Conservation (phyloP, 2,113 vertebrate species). For the Peromyscus maniculatus region DNA sequence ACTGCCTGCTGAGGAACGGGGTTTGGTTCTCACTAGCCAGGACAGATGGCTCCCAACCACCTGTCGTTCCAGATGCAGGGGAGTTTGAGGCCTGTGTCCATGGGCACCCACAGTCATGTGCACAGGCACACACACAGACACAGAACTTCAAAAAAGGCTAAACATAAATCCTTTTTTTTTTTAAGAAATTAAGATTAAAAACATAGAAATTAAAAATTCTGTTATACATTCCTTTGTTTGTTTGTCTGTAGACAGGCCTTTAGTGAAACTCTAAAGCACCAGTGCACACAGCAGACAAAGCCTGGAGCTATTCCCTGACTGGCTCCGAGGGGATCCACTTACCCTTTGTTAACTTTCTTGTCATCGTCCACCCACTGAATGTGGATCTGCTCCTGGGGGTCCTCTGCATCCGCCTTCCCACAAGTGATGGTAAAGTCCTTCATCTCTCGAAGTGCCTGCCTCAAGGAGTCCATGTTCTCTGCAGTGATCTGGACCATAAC, state of each 20-base stretch:
- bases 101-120: not conserved
- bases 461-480: conserved; percentile 96
- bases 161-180: not conserved
- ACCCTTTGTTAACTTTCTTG: conserved; percentile 98
- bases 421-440: conserved; percentile 97
- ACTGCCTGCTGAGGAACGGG: not conserved
- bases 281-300: not conserved
- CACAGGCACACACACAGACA: not conserved
- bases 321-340: conserved; percentile 50
- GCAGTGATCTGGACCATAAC: conserved; percentile 99
- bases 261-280: not conserved
- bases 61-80: not conserved
- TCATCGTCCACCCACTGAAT: conserved; percentile 99
- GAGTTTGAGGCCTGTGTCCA: not conserved
- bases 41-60: not conserved
- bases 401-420: conserved; percentile 95
- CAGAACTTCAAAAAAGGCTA: not conserved
- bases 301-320: not conserved
- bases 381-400: conserved; percentile 95
- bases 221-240: not conserved
- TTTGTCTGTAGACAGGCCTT: not conserved
- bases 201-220: conserved; percentile 25
- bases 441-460: conserved; percentile 98
- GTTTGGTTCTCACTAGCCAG: not conserved
- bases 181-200: not conserved